Conservation (phyloP, 1,140 invertebrate species). For the Spodoptera litura region DNA sequence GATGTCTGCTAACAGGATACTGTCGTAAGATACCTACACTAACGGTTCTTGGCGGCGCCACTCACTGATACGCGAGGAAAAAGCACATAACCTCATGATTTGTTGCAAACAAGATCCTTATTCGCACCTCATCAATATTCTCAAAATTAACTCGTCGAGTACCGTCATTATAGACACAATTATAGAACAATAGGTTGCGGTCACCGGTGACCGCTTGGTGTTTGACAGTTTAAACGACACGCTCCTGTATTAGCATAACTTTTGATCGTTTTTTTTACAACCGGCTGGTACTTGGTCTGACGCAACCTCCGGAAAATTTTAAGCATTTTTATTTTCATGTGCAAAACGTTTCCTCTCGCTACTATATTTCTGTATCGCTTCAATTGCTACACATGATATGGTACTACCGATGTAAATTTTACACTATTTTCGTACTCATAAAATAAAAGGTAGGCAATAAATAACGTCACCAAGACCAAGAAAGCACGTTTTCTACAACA, state of each 20-base stretch:
- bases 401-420: neutral
- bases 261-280: neutral
- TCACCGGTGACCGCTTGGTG: too few species aligned
- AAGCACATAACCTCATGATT: slow-evolving; percentile 15
- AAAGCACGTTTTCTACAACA: slow-evolving; percentile 39
- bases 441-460: too few species aligned
- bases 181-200: too few species aligned
- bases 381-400: neutral
- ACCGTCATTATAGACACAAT: too few species aligned
- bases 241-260: neutral
- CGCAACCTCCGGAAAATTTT: slow-evolving; percentile 15
- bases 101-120: slow-evolving; percentile 19
- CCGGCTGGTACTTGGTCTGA: slow-evolving; percentile 3
- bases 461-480: neutral
- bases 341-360: neutral
- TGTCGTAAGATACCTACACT: slow-evolving; percentile 38
- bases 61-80: slow-evolving; percentile 33
- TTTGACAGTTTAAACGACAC: too few species aligned
- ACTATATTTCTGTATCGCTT: neutral
- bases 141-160: too few species aligned
- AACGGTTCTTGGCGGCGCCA: slow-evolving; percentile 37
- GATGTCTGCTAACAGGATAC: slow-evolving; percentile 46
- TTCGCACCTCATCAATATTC: slow-evolving; percentile 17
- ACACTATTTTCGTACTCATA: too few species aligned
- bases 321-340: neutral